A percentile compares a stretch with the other conserved stretches of the same genome.
phyloP scores from a whole-genome alignment of 2,888 invertebrate genomes.

The Crematogaster levior region DNA sequence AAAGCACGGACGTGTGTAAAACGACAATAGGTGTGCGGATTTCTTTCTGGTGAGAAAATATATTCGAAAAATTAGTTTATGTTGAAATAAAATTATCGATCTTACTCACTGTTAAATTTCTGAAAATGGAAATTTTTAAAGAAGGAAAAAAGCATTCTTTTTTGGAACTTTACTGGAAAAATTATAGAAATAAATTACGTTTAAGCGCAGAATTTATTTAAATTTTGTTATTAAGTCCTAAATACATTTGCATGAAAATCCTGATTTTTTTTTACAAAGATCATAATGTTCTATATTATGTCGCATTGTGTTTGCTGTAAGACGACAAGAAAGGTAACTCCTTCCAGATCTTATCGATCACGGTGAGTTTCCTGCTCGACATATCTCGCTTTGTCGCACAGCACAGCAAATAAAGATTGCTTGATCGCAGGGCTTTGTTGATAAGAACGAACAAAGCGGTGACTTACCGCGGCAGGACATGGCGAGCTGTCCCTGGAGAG shows the following conservation, averaged over 20 bases:
- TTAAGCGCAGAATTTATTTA: background rate
- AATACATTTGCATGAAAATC: background rate
- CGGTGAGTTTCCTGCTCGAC: background rate
- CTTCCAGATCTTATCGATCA: slow-evolving; percentile 18
- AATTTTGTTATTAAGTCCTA: background rate
- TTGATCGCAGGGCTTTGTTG: slow-evolving; percentile 29
- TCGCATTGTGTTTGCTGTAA: background rate
- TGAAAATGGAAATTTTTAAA: background rate
- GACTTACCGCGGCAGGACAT: slow-evolving; percentile 80
- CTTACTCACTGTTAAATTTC: background rate
- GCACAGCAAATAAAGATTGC: slow-evolving; percentile 29
- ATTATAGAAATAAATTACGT: background rate
- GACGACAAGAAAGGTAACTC: background rate
- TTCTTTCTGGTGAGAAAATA: background rate
- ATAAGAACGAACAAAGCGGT: slow-evolving; percentile 60
- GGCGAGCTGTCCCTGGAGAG: slow-evolving; percentile 84
- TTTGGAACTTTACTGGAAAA: background rate
- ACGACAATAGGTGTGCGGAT: background rate
- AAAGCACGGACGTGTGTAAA: background rate
- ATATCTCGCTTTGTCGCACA: slow-evolving; percentile 10
- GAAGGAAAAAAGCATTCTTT: background rate
- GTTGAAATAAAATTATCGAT: background rate
- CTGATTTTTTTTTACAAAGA: background rate
- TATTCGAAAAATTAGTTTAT: background rate
- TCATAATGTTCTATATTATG: background rate